Conservation (phyloP, 2,797 vertebrate genomes). For the Odontamblyopus rebecca region DNA sequence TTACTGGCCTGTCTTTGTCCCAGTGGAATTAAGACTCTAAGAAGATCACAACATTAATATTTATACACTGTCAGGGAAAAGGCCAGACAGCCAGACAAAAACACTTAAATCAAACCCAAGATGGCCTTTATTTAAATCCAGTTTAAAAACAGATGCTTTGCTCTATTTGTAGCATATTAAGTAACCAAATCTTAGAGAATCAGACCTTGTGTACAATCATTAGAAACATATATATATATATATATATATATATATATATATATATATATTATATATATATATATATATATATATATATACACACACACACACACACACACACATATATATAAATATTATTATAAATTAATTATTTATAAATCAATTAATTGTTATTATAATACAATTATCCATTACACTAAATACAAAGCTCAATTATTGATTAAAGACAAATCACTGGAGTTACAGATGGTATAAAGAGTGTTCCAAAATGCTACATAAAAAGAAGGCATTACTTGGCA, state of each 20-base stretch:
- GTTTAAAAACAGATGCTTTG: not conserved
- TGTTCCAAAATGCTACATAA: constrained; percentile 3
- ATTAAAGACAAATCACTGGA: constrained; percentile 1
- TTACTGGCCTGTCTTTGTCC: constrained; percentile 68
- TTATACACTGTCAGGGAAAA: constrained; percentile 45
- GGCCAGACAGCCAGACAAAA: constrained; percentile 21
- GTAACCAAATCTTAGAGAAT: not conserved
- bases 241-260: too few species aligned
- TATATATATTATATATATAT: too few species aligned
- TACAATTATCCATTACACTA: too few species aligned
- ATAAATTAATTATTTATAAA: too few species aligned
- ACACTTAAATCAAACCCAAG: constrained; percentile 10
- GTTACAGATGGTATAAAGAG: not conserved
- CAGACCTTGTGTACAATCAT: not conserved
- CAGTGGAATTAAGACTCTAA: constrained; percentile 67
- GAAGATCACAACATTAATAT: constrained; percentile 72
- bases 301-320: too few species aligned
- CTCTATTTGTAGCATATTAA: not conserved
- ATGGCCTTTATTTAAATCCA: constrained; percentile 2
- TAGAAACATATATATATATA: not conserved
- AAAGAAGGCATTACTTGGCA: constrained; percentile 1
- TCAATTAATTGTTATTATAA: too few species aligned
- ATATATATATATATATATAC: too few species aligned
- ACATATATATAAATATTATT: not conserved
- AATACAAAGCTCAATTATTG: not conserved